Evolutionary conservation across 2,797 vertebrate species (phyloP).

Genomic region (Setipinna tenuifilis): DNA sequence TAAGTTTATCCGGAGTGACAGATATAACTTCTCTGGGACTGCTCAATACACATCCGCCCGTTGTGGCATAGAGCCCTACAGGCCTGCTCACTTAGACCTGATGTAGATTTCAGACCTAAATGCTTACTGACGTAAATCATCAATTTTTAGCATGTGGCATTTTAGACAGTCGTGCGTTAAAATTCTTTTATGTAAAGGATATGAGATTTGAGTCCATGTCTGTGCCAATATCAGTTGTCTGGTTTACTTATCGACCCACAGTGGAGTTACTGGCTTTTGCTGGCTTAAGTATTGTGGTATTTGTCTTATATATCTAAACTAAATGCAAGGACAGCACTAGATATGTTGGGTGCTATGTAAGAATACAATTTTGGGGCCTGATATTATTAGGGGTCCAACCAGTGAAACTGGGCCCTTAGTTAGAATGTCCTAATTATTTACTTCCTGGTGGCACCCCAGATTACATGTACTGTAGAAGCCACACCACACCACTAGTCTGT

Average conservation of each 20-base stretch:
- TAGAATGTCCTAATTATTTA: no score
- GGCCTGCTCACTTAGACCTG: not conserved
- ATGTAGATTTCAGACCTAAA: no score
- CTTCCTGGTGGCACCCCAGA: no score
- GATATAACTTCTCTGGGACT: not conserved
- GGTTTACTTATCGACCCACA: not conserved
- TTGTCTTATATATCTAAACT: no score
- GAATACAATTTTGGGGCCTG: no score
- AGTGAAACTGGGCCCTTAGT: no score
- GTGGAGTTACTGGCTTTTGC: not conserved
- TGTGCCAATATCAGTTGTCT: not conserved
- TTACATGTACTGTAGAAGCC: not conserved
- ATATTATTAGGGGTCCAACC: no score
- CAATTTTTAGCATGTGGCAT: not conserved
- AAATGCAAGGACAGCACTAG: no score
- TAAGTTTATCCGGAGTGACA: not conserved
- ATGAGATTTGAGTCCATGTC: not conserved
- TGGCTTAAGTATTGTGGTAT: not conserved
- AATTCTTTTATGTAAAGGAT: not conserved
- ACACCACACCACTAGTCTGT: not conserved
- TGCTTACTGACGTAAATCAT: not conserved
- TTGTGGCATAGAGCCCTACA: not conserved
- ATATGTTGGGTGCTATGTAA: no score
- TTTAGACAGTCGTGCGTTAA: not conserved
- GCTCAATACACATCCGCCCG: not conserved